Evolutionary conservation across 2,888 invertebrate species (phyloP).

Genomic region (Drosophila mercatorum): DNA sequence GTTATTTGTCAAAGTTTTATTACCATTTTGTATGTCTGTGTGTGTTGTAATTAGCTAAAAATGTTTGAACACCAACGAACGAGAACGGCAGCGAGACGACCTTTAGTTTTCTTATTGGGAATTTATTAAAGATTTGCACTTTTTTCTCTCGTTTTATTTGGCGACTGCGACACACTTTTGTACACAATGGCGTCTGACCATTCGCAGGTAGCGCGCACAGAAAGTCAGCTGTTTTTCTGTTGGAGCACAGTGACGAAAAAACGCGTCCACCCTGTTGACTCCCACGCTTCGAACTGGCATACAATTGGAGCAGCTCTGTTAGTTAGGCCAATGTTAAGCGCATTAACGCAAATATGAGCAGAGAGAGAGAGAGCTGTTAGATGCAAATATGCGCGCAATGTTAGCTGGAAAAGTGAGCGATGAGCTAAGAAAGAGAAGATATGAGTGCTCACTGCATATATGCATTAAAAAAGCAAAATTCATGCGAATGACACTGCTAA

Average conservation of each 20-base stretch:
- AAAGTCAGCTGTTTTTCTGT: conserved; percentile 32
- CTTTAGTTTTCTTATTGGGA: conserved; percentile 44
- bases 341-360: background rate
- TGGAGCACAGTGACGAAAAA: conserved; percentile 26
- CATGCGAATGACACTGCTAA: background rate
- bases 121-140: conserved; percentile 43
- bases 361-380: background rate
- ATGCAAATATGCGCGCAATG: background rate
- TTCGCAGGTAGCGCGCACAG: conserved; percentile 43
- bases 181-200: conserved; percentile 59
- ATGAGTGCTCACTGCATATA: background rate
- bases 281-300: background rate
- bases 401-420: background rate
- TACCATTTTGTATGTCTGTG: conserved; percentile 58
- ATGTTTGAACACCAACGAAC: conserved; percentile 41
- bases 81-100: conserved; percentile 12
- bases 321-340: background rate
- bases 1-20: conserved; percentile 22
- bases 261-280: background rate
- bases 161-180: conserved; percentile 58
- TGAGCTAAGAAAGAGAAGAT: background rate
- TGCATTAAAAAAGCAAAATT: background rate
- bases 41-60: conserved; percentile 30
- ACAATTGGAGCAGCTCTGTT: background rate
- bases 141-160: conserved; percentile 26